Conservation (phyloP, 2,888 invertebrate species). For the Agrotis puta region DNA sequence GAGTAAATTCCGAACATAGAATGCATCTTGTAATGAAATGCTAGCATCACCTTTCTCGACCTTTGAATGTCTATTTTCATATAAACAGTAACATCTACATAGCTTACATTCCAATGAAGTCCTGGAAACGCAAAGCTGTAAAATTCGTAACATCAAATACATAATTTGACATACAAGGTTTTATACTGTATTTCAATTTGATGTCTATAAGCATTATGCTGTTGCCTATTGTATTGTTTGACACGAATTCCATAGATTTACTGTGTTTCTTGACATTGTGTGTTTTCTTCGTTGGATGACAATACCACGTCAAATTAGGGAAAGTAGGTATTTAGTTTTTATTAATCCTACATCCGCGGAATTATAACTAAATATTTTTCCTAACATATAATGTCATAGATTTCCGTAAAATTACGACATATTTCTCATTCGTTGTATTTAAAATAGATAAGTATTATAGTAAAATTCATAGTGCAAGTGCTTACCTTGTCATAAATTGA, state of each 20-base stretch:
- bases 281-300: neutral
- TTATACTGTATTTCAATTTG: conserved; percentile 23
- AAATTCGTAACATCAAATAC: neutral
- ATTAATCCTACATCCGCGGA: too few relatives aligned
- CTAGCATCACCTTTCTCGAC: conserved; percentile 24
- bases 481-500: neutral
- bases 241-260: neutral
- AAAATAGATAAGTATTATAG: neutral
- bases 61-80: conserved; percentile 23
- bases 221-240: conserved; percentile 2
- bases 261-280: conserved; percentile 1
- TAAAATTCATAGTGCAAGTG: neutral
- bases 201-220: neutral
- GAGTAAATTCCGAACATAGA: neutral
- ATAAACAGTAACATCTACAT: neutral
- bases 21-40: conserved; percentile 5
- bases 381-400: too few relatives aligned
- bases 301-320: neutral
- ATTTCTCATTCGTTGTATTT: neutral
- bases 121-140: neutral
- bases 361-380: too few relatives aligned
- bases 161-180: neutral
- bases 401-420: too few relatives aligned
- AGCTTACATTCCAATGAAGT: conserved; percentile 8
- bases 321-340: too few relatives aligned